phyloP scores from a whole-genome alignment of 2,113 vertebrate genomes.

The Cyphomyrus plagiostoma region DNA sequence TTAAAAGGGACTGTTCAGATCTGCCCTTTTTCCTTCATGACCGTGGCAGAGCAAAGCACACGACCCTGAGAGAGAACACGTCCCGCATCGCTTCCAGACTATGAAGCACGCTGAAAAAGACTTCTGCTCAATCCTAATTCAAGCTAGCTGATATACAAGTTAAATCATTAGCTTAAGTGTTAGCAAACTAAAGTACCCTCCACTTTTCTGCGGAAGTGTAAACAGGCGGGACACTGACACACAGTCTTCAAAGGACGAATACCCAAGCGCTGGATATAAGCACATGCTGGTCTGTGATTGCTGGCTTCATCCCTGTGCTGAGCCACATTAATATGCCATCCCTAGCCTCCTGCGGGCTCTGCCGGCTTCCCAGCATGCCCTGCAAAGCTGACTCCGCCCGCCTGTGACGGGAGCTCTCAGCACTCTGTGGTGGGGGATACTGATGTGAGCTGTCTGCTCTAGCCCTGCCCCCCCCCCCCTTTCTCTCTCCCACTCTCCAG shows the following conservation, averaged over 20 bases:
- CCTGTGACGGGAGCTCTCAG: background rate
- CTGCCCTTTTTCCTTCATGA: background rate
- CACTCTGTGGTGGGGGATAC: constrained; percentile 15
- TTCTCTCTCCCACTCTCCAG: background rate
- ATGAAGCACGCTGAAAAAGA: background rate
- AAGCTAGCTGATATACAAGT: background rate
- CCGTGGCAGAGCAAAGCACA: background rate
- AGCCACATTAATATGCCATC: constrained; percentile 46
- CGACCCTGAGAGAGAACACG: background rate
- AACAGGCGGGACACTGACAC: background rate
- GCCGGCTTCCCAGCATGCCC: constrained; percentile 44
- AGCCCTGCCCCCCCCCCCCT: background rate
- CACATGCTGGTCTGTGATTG: background rate
- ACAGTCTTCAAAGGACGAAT: background rate
- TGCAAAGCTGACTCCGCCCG: constrained; percentile 32
- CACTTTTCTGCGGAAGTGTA: background rate
- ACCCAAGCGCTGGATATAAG: constrained; percentile 40
- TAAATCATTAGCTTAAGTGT: background rate
- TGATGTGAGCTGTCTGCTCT: constrained; percentile 14
- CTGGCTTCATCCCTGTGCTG: constrained; percentile 10
- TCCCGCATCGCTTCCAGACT: background rate
- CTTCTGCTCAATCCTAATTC: background rate
- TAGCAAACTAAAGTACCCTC: background rate
- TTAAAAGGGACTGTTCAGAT: constrained; percentile 29
- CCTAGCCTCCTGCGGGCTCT: constrained; percentile 46